Evolutionary conservation across 2,113 vertebrate species (phyloP), one percentile per base, ranked within the genome.

Genomic region (Centropus bengalensis): DNA sequence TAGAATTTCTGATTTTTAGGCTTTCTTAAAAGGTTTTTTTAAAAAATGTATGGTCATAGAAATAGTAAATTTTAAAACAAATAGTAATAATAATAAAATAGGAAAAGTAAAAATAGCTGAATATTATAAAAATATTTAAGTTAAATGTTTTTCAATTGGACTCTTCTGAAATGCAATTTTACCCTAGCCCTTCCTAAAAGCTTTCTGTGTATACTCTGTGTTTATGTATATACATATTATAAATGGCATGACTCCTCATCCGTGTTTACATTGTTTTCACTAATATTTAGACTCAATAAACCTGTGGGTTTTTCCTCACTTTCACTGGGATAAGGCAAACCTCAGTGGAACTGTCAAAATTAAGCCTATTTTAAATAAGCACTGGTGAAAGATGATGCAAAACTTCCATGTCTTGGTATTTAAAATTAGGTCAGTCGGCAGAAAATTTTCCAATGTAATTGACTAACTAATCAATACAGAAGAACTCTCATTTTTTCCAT

Each of bases 401-500:
- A 79, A 20, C 19, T n/a, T 91, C 67, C 32, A 14, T 73, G 42
- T 4, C 9, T 18, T 79, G 44, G 7, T 78, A 75, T 75, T 91
- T 56, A 71, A 88, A 94, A 64, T 52, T 1, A 90, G 52, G 64
- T 74, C 73, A 88, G 18, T 6, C 85, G 52, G 42, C 52, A 88
- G 66, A 86, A 38, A 76, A 91, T 75, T 91, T 93, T 92, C 27
- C 47, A 68, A 2, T 75, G 79, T 75, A 83, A 70, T 38, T n/a
- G 32, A 55, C 18, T 81, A 70, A 28, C 30, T 75, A 79, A 92
- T 92, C 91, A 91, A 86, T 91, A 93, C 30, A 62, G 51, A 80
- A 38, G 60, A 78, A 49, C 26, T 88, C 30, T 19, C 21, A 51
- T n/a, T 68, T 78, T 33, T 93, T 91, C 36, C 36, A 33, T 82